Conservation (phyloP, 2,888 invertebrate species). For the Mythimna lalbum region DNA sequence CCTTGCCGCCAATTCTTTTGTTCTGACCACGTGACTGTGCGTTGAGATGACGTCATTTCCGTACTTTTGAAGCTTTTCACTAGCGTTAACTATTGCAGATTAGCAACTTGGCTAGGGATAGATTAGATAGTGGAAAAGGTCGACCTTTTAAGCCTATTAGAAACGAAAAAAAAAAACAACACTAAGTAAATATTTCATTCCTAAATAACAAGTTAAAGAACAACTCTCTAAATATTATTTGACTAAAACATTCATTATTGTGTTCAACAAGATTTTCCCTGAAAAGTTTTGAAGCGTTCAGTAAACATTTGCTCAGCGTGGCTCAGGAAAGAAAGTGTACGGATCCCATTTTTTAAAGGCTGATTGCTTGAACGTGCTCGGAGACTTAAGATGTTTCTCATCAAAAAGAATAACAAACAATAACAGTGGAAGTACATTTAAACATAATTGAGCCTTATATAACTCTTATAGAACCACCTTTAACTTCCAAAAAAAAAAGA, state of each 20-base stretch:
- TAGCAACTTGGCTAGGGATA: too few relatives aligned
- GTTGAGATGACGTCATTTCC: too few relatives aligned
- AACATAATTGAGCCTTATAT: neutral
- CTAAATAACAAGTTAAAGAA: conserved; percentile 54
- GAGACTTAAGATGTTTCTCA: conserved; percentile 36
- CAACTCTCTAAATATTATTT: conserved; percentile 49
- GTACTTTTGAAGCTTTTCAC: too few relatives aligned
- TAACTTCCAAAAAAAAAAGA: too few relatives aligned
- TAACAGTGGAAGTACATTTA: conserved; percentile 6
- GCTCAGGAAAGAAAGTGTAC: conserved; percentile 44
- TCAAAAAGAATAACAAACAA: conserved; percentile 32
- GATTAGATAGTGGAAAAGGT: too few relatives aligned
- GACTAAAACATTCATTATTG: conserved; percentile 56
- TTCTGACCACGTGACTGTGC: too few relatives aligned
- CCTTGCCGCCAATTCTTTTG: too few relatives aligned
- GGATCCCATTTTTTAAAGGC: conserved; percentile 42
- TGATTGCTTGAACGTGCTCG: conserved; percentile 49
- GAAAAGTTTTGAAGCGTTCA: conserved; percentile 49
- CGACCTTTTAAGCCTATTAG: too few relatives aligned
- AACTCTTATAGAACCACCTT: neutral
- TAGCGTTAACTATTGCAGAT: too few relatives aligned
- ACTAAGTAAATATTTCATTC: conserved; percentile 20
- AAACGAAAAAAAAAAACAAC: too few relatives aligned
- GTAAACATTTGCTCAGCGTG: conserved; percentile 51
- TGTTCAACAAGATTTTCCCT: conserved; percentile 56